Percentiles rank a stretch among this genome's conserved stretches.
These are phyloP conservation scores for Euplexia lucipara DNA, from an alignment of 2,888 invertebrate species.

Conservation along the genomic window DNA sequence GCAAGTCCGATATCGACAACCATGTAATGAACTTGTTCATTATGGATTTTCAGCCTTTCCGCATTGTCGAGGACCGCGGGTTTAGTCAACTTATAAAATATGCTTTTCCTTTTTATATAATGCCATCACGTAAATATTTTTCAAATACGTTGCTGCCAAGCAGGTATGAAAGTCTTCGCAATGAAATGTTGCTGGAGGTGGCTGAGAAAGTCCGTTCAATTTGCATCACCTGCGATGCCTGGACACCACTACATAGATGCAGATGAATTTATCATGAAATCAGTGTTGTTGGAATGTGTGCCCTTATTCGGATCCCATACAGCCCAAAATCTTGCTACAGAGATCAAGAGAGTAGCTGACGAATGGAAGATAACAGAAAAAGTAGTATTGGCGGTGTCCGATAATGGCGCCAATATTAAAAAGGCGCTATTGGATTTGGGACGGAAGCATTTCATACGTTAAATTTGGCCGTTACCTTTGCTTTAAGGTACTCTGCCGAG, in stretches of 20 bases:
- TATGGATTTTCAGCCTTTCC: constrained; percentile 14
- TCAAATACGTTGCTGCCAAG: neutral
- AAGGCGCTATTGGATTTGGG: constrained; percentile 23
- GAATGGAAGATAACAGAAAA: constrained; percentile 17
- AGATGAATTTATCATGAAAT: constrained; percentile 5
- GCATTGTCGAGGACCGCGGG: constrained; percentile 5
- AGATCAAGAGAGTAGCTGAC: constrained; percentile 10
- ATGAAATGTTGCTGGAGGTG: constrained; percentile 13
- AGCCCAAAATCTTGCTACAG: constrained; percentile 7
- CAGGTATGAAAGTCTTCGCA: constrained; percentile 14
- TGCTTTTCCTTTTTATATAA: constrained; percentile 13
- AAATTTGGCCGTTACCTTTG: constrained; percentile 4
- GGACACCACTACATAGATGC: constrained; percentile 11
- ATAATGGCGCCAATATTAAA: constrained; percentile 26
- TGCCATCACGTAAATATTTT: constrained; percentile 13
- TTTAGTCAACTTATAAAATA: constrained; percentile 10
- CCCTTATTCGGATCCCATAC: constrained; percentile 10
- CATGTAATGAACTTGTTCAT: constrained; percentile 9
- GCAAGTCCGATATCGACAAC: constrained; percentile 11
- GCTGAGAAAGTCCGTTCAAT: constrained; percentile 2
- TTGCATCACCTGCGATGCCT: constrained; percentile 6
- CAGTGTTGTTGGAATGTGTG: constrained; percentile 14
- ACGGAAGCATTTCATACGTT: constrained; percentile 6
- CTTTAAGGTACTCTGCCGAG: constrained; percentile 12
- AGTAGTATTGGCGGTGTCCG: constrained; percentile 17